Base-by-base conservation (phyloP, 2,113 vertebrate species). In the Rissa tridactyla region DNA sequence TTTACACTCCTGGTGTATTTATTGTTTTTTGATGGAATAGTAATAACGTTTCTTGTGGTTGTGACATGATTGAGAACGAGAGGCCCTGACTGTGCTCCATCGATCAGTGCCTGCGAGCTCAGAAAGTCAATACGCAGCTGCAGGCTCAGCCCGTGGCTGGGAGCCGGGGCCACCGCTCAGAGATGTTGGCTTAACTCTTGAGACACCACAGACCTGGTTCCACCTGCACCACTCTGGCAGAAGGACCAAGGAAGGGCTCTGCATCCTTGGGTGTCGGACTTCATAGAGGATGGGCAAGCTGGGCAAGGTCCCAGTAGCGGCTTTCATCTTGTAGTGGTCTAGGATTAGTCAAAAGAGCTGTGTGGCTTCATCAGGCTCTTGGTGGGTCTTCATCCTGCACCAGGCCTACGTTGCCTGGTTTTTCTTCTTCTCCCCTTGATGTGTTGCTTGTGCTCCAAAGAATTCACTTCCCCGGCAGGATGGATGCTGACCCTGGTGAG, bases 191-290 rank as follows among this genome's bases (percentile, higher is more conserved):
- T 90, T 84, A 88, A 75, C 75, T 44, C 76, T 26, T 20, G 49
- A 29, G 51, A 36, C 15, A 2, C 69, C 1, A 2, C 2, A 0
- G 22, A 20, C 42, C 58, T 29, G 7, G 15, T 25, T 70, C 36
- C 40, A 62, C 66, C 57, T 32, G 14, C 30, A 4, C 22, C 46
- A 1, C 54, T 38, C 32, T 0, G 1, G 61, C 47, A 40, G 46
- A 54, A 26, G 30, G 17, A 51, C 62, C 26, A 2, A 15, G 47
- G 30, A 13, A 29, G 34, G 44, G 32, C 42, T 87, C 47, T 64
- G 36, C 47, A 52, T 30, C 64, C 26, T 18, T 13, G 4, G 5
- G 17, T 16, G 26, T 13, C 1, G 3, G 8, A 3, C 11, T 29
- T 51, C 13, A 5, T 3, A 3, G 15, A 32, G 71, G 12, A 11